Evolutionary conservation across 1,140 invertebrate species (phyloP).

Genomic region (Campoletis sonorensis): DNA sequence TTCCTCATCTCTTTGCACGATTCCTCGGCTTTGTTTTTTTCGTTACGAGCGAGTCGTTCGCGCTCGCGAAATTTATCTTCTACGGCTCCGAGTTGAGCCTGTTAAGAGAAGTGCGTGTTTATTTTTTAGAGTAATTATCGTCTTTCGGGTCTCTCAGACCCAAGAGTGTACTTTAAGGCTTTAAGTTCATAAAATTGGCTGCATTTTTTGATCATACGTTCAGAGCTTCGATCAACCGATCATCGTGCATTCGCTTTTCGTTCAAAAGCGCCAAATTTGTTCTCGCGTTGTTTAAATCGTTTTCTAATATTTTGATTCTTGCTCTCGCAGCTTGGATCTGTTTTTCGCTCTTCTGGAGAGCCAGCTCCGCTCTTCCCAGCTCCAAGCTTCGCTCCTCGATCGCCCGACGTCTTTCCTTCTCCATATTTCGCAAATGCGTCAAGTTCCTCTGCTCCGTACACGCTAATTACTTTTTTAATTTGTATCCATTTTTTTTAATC

Average conservation of each 20-base stretch:
- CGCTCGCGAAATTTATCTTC: slow-evolving; percentile 59
- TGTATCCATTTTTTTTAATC: slow-evolving; percentile 27
- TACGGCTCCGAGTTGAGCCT: slow-evolving; percentile 61
- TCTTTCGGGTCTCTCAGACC: too few species aligned
- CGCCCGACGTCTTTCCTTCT: slow-evolving; percentile 78
- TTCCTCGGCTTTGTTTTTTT: slow-evolving; percentile 58
- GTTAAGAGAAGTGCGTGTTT: slow-evolving; percentile 32
- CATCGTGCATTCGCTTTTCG: slow-evolving; percentile 79
- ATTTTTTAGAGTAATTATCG: not conserved
- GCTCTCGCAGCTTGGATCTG: slow-evolving; percentile 79
- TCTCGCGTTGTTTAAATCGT: slow-evolving; percentile 74
- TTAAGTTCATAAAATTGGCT: not conserved
- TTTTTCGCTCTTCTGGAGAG: slow-evolving; percentile 75
- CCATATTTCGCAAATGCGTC: slow-evolving; percentile 74
- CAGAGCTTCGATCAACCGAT: slow-evolving; percentile 77
- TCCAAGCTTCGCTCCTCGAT: slow-evolving; percentile 71
- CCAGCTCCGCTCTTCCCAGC: slow-evolving; percentile 66
- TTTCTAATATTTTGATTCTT: slow-evolving; percentile 78
- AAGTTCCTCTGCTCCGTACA: slow-evolving; percentile 57
- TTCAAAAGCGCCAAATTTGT: slow-evolving; percentile 76
- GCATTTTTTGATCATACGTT: slow-evolving; percentile 66
- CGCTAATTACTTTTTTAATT: slow-evolving; percentile 40
- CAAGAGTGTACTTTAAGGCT: not conserved
- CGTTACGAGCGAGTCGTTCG: slow-evolving; percentile 53
- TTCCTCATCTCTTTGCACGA: slow-evolving; percentile 58